Percentiles rank a stretch among this genome's conserved stretches.
These are phyloP conservation scores for Electrophaes corylata DNA, from an alignment of 2,888 invertebrate genomes.

Conservation along the genomic window DNA sequence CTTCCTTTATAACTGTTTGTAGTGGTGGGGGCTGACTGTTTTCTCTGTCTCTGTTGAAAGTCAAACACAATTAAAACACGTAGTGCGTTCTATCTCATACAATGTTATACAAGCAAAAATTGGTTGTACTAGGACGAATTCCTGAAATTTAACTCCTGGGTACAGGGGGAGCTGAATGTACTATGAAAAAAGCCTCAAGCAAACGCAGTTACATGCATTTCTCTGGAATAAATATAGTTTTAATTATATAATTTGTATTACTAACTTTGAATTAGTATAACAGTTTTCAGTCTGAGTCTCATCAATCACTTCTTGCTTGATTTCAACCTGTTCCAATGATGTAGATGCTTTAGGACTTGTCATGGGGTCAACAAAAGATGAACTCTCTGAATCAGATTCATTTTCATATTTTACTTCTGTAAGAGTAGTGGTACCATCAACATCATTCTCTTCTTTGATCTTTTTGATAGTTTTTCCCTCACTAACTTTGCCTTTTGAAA, in stretches of 20 bases:
- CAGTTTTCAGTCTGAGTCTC: conserved; percentile 47
- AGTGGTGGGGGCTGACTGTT: conserved; percentile 4
- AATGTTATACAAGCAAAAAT: no score
- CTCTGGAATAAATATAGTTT: no score
- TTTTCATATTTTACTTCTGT: conserved; percentile 66
- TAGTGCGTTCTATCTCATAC: no score
- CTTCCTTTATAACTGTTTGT: conserved; percentile 62
- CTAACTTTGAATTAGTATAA: conserved; percentile 59
- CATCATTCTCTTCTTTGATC: conserved; percentile 68
- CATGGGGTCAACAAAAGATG: conserved; percentile 74
- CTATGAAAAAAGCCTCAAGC: no score
- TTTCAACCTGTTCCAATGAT: conserved; percentile 59
- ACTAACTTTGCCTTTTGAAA: conserved; percentile 56
- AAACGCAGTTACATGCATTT: no score
- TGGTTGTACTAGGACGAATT: no score
- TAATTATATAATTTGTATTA: conserved; percentile 37
- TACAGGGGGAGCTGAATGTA: no score
- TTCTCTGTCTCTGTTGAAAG: conserved; percentile 19
- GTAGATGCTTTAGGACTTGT: conserved; percentile 73
- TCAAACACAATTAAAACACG: neutral
- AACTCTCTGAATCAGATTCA: conserved; percentile 78
- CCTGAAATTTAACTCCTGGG: no score
- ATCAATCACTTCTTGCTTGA: conserved; percentile 70
- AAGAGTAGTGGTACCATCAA: conserved; percentile 66
- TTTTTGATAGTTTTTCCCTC: conserved; percentile 57